Evolutionary conservation across 2,797 vertebrate species (phyloP), one percentile per base, ranked within the genome.

Genomic region (Platalea minor): DNA sequence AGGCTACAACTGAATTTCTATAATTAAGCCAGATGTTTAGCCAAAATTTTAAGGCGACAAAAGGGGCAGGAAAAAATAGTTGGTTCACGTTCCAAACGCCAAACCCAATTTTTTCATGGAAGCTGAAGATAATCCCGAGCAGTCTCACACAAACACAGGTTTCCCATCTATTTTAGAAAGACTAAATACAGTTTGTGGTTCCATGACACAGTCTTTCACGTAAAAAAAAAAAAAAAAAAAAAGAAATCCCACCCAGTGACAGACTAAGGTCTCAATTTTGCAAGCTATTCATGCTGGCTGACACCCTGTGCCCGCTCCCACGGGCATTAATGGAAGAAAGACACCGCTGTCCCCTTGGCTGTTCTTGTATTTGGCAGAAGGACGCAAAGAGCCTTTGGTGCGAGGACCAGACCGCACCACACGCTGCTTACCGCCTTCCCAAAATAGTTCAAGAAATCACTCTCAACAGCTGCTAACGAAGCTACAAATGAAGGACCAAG

Each of bases 301-400:
- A 48, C 17, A 41, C 29, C 18, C 33, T 23, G 4, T 33, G 19
- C 39, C 63, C 48, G 3, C 39, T 73, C 26, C 78, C 23, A 20
- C 15, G 5, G 7, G 7, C 2, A 9, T 3, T 1, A 14, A 12
- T 0, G 48, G 41, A 37, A 29, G 54, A 78, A 37, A 84, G 69
- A 10, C 45, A 39, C 3, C 2, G 0, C 37, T 2, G 3, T 53
- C 54, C 79, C 72, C 60, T 35, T 1, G 23, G 37, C 17, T 10
- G 12, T 24, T 37, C 37, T 43, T 6, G 5, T 4, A 3, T 21
- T 70, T n/a, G 43, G 78, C 64, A 76, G 43, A 46, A 41, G 60
- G 68, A 33, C 11, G 10, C 5, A 1, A 77, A 53, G 39, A 63
- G 35, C 45, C n/a, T 23, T 39, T 17, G 45, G 67, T 50, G 45